Percentiles rank a stretch among this genome's conserved stretches.
Conservation (phyloP, 2,797 vertebrate species). For the Pelobates cultripes region DNA sequence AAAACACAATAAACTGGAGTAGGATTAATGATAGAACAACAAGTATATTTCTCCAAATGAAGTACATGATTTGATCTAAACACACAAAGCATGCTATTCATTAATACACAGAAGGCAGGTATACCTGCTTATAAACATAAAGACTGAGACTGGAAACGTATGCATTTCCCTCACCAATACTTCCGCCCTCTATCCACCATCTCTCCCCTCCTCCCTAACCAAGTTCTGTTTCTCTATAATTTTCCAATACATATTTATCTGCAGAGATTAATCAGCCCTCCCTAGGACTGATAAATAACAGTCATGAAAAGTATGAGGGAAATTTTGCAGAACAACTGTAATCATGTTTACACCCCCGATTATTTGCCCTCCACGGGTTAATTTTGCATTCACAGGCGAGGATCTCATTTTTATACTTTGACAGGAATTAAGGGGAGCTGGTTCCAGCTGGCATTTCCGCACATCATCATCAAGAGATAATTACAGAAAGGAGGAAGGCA, state of each 20-base stretch:
- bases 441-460: constrained; percentile 51
- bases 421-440: constrained; percentile 48
- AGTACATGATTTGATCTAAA: background rate
- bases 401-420: constrained; percentile 53
- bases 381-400: constrained; percentile 47
- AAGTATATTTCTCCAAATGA: too few species aligned
- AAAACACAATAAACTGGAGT: too few species aligned
- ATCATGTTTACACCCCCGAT: constrained; percentile 34
- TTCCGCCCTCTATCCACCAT: background rate
- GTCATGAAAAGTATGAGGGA: constrained; percentile 9
- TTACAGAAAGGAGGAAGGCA: constrained; percentile 52
- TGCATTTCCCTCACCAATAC: background rate
- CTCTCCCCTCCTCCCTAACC: background rate
- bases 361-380: constrained; percentile 46
- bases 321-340: constrained; percentile 40
- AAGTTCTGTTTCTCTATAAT: background rate
- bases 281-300: constrained; percentile 16
- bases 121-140: background rate
- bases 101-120: background rate
- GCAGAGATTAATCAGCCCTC: constrained; percentile 29
- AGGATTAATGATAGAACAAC: too few species aligned
- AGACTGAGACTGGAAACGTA: background rate
- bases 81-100: background rate
- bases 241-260: constrained; percentile 11
- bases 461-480: constrained; percentile 56